Conservation (phyloP, 2,888 invertebrate genomes). For the Sesia bembeciformis region DNA sequence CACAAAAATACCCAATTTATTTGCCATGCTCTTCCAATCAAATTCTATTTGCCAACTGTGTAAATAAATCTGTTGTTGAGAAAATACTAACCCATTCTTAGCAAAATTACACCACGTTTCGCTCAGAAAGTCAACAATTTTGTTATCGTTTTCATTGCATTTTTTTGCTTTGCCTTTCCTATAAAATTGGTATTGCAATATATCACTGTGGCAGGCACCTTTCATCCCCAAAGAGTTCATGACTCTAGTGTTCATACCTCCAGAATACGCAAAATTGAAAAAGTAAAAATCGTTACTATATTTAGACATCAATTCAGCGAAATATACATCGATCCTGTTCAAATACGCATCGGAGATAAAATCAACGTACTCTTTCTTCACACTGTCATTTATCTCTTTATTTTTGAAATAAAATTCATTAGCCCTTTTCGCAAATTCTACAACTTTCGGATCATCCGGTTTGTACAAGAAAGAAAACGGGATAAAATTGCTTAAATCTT, state of each 20-base stretch:
- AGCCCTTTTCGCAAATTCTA: constrained; percentile 21
- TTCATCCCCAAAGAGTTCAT: constrained; percentile 38
- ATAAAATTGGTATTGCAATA: constrained; percentile 52
- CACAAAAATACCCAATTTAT: too few species aligned
- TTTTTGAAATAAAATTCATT: constrained; percentile 37
- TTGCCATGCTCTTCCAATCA: too few species aligned
- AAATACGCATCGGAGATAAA: constrained; percentile 43
- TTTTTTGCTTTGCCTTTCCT: constrained; percentile 34
- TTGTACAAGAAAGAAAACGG: constrained; percentile 30
- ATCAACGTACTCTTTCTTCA: constrained; percentile 28
- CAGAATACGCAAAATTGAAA: constrained; percentile 40
- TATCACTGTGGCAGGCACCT: constrained; percentile 53
- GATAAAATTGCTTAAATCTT: constrained; percentile 36
- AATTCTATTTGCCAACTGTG: too few species aligned
- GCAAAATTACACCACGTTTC: constrained; percentile 52
- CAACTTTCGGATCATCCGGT: constrained; percentile 15
- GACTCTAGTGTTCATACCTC: constrained; percentile 41
- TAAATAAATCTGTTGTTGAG: neutral
- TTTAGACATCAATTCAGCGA: constrained; percentile 29
- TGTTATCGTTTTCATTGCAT: constrained; percentile 25
- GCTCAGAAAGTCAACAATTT: constrained; percentile 33
- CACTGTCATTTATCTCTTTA: constrained; percentile 15
- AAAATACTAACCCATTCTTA: constrained; percentile 41
- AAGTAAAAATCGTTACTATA: constrained; percentile 24
- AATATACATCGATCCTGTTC: constrained; percentile 27